Evolutionary conservation across 2,888 invertebrate genomes (phyloP), one percentile per base, ranked within the genome.

Genomic region (Folsomia manolachei): DNA sequence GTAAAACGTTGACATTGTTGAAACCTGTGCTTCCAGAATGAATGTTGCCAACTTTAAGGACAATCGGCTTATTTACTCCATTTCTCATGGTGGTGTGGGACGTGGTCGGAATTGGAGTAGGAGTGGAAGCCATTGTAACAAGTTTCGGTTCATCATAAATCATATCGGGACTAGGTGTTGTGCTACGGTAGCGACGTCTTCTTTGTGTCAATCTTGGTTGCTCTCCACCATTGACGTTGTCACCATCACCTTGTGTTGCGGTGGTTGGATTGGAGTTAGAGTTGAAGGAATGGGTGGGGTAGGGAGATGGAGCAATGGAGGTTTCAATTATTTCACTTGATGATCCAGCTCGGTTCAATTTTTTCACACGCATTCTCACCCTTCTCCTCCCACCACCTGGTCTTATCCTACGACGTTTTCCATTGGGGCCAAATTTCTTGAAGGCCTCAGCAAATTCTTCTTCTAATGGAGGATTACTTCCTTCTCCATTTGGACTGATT

Each of bases 391-490:
- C 62, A 1, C 70, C 71, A 9, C 73, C 73, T 11, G 75, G 71
- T 14, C 77, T 69, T 2, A 73, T 67, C 11, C 74, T 66, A 52
- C 80, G 25, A 19, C 76, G 60, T n/a, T 71, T 69, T 2, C 71
- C 72, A 62, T 73, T 74, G 11, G 73, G 69, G 27, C 75, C 75
- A 11, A 73, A 74, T 62, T 74, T 74, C 62, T 73, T 77, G 21
- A 80, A 78, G 0, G 78, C 80, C 27, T 80, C 80, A 1, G 79
- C 78, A 70, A 80, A 79, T 52, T 81, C 79, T 53, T 78, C 76
- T 64, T 80, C 78, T 14, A 79, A 26, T 0, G 77, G 76, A 18
- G 75, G 74, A 73, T 76, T 75, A 61, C 72, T 77, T 51, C 76
- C 76, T 61, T 78, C 78, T 18, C 78, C 78, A 27, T 73, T 77